phyloP scores from a whole-genome alignment of 2,113 vertebrate genomes.

The Trematomus loennbergii region DNA sequence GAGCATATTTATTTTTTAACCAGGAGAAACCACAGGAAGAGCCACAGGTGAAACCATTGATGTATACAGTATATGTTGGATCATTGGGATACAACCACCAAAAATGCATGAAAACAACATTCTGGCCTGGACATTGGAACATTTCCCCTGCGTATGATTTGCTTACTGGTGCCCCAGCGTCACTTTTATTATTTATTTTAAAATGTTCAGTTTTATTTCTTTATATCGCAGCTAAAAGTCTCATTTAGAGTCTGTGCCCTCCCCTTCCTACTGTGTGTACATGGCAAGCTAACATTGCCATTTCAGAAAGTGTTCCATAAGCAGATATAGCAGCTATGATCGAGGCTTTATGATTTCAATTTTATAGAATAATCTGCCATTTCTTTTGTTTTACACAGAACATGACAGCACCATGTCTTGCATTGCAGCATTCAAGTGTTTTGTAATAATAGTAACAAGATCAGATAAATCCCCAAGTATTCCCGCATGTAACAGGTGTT shows the following conservation, averaged over 20 bases:
- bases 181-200: too few species aligned
- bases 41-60: too few species aligned
- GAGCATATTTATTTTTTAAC: too few species aligned
- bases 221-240: too few species aligned
- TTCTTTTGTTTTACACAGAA: background rate
- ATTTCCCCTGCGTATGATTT: too few species aligned
- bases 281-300: background rate
- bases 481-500: background rate
- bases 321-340: background rate
- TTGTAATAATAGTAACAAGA: background rate
- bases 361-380: background rate
- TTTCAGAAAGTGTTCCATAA: conserved; percentile 34
- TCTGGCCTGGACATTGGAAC: too few species aligned
- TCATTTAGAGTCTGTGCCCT: background rate
- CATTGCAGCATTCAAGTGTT: background rate
- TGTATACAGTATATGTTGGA: too few species aligned
- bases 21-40: too few species aligned
- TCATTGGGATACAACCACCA: too few species aligned
- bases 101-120: too few species aligned
- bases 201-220: too few species aligned
- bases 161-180: too few species aligned
- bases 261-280: conserved; percentile 15
- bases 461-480: background rate
- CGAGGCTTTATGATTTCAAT: background rate
- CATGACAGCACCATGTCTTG: background rate